Evolutionary conservation across 2,888 invertebrate genomes (phyloP), one percentile per base, ranked within the genome.

Genomic region (Drosophila suboccidentalis): DNA sequence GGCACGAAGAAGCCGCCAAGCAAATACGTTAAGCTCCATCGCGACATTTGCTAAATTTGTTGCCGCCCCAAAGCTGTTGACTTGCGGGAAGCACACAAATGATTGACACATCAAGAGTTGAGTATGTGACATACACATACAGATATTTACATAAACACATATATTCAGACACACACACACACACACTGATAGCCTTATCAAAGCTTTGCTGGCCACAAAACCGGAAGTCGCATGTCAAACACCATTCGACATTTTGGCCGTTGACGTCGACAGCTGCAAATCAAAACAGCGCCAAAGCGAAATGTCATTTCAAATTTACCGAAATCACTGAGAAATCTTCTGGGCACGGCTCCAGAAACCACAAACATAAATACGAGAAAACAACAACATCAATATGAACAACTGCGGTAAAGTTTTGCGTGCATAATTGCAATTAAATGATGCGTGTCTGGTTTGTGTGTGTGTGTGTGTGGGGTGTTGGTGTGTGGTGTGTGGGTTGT

Each of bases 171-270:
- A 13, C 53, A 19, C 19, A 19, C n/a, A n/a, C n/a, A 34, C n/a
- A 5, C 32, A 41, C 39, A 41, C 11, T 15, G 29, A 8, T 43
- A 38, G 22, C 26, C 69, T 80, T 82, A 82, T 82, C 79, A 59
- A 54, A 64, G 47, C 8, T 44, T 29, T 29, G 22, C 22, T 49
- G 34, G 65, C 60, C 53, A 32, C 39, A 39, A 49, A 49, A 66
- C 36, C 85, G 85, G 87, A 85, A 85, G 82, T 76, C 62, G 59
- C 63, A 22, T 69, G 75, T 85, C 83, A 80, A 55, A 62, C 44
- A 49, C 22, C 62, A 51, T 72, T 84, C 46, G 66, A 54, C 75
- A 53, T 71, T 67, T 74, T 44, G 61, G 44, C 57, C 38, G 22
- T 22, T 17, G 26, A 38, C 39, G 39, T 34, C 19, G 84, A 85